These are phyloP conservation scores for Eustalomyia histrio DNA, from an alignment of 2,888 invertebrate species.

Conservation along the genomic window DNA sequence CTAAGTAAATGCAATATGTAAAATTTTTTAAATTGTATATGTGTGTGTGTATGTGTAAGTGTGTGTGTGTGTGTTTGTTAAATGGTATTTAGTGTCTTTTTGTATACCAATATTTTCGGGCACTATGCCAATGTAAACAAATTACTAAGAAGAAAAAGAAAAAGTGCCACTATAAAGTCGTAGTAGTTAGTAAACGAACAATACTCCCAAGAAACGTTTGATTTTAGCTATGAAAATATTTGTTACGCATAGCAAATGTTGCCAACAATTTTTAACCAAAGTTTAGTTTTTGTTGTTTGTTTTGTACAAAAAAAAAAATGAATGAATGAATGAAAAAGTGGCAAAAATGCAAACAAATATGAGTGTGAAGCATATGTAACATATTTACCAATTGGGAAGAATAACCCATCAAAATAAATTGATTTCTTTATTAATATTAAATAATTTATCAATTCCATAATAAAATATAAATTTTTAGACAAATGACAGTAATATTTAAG, in stretches of 20 bases:
- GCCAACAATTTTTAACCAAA: constrained; percentile 37
- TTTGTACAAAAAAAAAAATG: neutral
- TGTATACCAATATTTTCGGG: constrained; percentile 26
- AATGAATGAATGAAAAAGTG: constrained; percentile 10
- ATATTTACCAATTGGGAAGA: constrained; percentile 9
- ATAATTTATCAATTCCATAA: too few relatives aligned
- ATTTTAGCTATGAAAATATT: constrained; percentile 40
- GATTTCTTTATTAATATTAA: neutral
- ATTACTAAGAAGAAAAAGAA: constrained; percentile 23
- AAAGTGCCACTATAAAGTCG: neutral
- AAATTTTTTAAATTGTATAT: neutral
- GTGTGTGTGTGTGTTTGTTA: constrained; percentile 26
- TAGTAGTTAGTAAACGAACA: constrained; percentile 11
- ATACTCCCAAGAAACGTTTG: neutral
- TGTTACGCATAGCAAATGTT: constrained; percentile 42
- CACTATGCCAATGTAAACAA: constrained; percentile 42
- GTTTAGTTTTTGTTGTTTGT: neutral
- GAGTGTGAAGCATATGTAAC: neutral
- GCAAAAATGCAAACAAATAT: neutral
- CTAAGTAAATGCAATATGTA: too few relatives aligned
- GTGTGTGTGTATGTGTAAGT: constrained; percentile 22
- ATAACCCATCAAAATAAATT: neutral
- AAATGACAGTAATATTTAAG: too few relatives aligned
- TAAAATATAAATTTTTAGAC: too few relatives aligned
- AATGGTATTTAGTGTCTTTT: constrained; percentile 38